Percentiles rank a stretch among this genome's conserved stretches.
Evolutionary conservation across 2,797 vertebrate species (phyloP).

Genomic region (Petrocephalus sullivani): DNA sequence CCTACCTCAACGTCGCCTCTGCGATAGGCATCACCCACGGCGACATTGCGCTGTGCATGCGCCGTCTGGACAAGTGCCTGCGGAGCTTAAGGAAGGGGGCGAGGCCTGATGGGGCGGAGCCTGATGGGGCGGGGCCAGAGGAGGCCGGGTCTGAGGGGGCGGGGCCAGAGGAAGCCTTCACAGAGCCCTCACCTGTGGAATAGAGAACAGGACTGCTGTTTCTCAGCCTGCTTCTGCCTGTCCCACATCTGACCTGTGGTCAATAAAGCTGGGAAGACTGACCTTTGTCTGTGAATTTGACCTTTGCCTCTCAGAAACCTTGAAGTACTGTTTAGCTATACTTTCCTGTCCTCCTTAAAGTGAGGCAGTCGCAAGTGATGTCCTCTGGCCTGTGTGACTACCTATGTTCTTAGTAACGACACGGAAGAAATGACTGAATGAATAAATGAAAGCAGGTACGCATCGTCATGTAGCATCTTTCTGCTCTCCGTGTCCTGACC

Average conservation of each 20-base stretch:
- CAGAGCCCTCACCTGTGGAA: not conserved
- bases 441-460: not conserved
- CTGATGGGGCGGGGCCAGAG: not conserved
- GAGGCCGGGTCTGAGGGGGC: not conserved
- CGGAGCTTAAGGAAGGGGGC: slow-evolving; percentile 68
- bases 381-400: not conserved
- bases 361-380: not conserved
- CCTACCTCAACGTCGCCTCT: slow-evolving; percentile 92
- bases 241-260: not conserved
- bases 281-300: not conserved
- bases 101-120: not conserved
- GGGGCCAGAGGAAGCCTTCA: not conserved
- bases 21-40: slow-evolving; percentile 83
- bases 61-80: slow-evolving; percentile 88
- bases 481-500: not conserved
- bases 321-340: not conserved
- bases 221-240: not conserved
- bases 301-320: not conserved
- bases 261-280: not conserved
- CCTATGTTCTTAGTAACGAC: not conserved
- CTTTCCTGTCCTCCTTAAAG: not conserved
- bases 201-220: not conserved
- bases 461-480: not conserved
- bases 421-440: not conserved
- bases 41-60: slow-evolving; percentile 82